Evolutionary conservation across 2,113 vertebrate species (phyloP).

Genomic region (Chrysemys picta): DNA sequence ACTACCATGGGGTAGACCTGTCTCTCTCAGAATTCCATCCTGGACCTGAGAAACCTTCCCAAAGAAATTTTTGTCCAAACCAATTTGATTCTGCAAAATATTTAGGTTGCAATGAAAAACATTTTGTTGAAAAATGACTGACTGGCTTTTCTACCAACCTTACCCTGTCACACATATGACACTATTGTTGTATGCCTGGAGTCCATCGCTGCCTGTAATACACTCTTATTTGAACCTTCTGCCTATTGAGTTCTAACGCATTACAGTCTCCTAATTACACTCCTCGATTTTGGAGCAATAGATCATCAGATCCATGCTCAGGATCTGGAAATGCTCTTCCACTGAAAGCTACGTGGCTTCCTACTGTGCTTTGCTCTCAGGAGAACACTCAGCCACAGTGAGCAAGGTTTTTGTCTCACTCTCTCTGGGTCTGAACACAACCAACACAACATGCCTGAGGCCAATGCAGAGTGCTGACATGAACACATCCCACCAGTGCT

Average conservation of each 20-base stretch:
- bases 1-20: neutral
- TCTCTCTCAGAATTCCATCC: neutral
- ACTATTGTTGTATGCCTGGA: neutral
- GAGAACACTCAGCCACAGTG: neutral
- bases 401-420: neutral
- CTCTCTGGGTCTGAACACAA: neutral
- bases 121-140: neutral
- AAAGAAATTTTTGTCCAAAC: neutral
- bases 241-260: neutral
- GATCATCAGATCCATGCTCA: neutral
- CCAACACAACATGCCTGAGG: rapidly evolving
- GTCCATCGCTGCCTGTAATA: neutral
- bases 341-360: no score
- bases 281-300: neutral
- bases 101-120: neutral
- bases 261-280: neutral
- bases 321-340: neutral
- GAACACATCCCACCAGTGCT: neutral
- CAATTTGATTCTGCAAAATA: neutral
- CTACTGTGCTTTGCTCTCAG: neutral
- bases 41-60: neutral
- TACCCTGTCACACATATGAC: rapidly evolving
- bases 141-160: neutral
- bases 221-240: neutral
- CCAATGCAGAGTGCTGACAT: neutral